Evolutionary conservation across 2,888 invertebrate species (phyloP), one percentile per base, ranked within the genome.

Genomic region (Chrysomela aeneicollis): DNA sequence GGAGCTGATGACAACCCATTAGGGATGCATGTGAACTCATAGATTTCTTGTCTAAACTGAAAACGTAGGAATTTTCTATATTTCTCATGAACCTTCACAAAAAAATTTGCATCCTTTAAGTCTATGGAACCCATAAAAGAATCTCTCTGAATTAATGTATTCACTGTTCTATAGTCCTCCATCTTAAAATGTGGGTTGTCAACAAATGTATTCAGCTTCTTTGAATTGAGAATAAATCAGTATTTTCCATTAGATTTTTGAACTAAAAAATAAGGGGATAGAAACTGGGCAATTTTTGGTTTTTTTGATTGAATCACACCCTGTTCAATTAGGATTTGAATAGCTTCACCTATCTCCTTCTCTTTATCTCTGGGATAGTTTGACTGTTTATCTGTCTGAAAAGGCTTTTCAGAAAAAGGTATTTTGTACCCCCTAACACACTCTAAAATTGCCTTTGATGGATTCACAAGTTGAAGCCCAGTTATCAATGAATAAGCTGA

Each of bases 211-310:
- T 75, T 74, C 21, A 76, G 55, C 0, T 59, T 19, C 60, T 73
- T 74, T 37, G 73, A 49, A 53, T 74, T 75, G 19, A 74, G 62
- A 59, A 77, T 75, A 63, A 76, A 72, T 1, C 74, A 63, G 22
- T 58, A 55, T 60, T 49, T 51, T 0, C 62, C 64, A 47, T 66
- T 55, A 18, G 68, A 53, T 69, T 71, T 66, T 30, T 68, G 69
- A 61, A 66, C 65, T 59, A 70, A 63, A 68, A 73, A 74, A 68
- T 68, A 50, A 55, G 54, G 21, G 1, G 72, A 73, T 30, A 73
- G 12, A 52, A 71, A 72, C 61, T 75, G 72, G 15, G 57, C 63
- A 1, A 50, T 17, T 10, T 1, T 12, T 18, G 57, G 49, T 4
- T 58, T 47, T 30, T 64, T 63, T 58, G 30, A 18, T 10, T n/a